Evolutionary conservation across 2,797 vertebrate genomes (phyloP), one percentile per base, ranked within the genome.

Genomic region (Taenioides sp.): DNA sequence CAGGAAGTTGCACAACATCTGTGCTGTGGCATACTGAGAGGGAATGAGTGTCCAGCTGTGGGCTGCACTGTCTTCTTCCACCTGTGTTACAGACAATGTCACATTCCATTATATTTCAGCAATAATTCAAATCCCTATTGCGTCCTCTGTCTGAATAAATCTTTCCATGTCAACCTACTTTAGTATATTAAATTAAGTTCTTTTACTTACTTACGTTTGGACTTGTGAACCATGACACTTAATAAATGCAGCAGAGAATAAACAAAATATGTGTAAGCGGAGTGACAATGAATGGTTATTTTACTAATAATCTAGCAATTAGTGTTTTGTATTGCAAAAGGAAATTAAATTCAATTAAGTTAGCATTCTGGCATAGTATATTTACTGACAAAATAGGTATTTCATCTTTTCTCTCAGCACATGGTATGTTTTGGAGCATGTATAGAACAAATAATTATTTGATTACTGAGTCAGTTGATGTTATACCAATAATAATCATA

Each of bases 1-100:
- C 86, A 91, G 92, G 90, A 92, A 89, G 88, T 92, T 92, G 85
- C 86, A 81, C 88, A 90, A 91, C 86, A 88, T 90, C 86, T 91
- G 84, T 84, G 89, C 82, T 80, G 85, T 87, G 84, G 86, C 84
- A 80, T 83, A 77, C 74, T 73, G 73, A 75, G 70, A 74, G 57
- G 66, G 83, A 87, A 78, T 78, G 78, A 89, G 85, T 86, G 84
- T 74, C 86, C 89, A 87, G 84, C 87, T 89, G 88, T 85, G 76
- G 76, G 84, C 81, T 76, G 77, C 31, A 61, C 73, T 77, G 72
- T 78, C 73, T 75, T 73, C 71, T 71, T 77, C 66, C 70, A 81
- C 54, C 79, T 68, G 67, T 59, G 37, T 43, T 58, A 47, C 76
- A 47, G 61, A 76, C 82, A 55, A 69, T 78, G 62, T 80, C 65